phyloP scores from a whole-genome alignment of 2,113 vertebrate genomes.

The Hydrolagus affinis region DNA sequence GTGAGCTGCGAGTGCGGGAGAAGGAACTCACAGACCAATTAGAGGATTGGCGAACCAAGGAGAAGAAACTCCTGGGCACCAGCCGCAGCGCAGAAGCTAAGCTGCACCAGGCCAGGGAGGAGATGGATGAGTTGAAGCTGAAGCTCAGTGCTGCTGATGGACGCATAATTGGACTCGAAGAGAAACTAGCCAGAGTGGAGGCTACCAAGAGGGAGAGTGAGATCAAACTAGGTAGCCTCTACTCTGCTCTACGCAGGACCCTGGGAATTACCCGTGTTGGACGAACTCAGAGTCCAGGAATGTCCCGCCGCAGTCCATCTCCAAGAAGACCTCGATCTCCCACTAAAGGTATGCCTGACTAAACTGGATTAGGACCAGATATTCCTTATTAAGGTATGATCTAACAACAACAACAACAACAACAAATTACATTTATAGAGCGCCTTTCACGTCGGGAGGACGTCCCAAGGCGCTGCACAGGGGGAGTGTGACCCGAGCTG shows the following conservation, averaged over 20 bases:
- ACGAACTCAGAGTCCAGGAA: slow-evolving; percentile 35
- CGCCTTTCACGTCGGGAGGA: too few relatives aligned
- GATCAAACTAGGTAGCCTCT: slow-evolving; percentile 49
- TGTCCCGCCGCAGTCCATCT: slow-evolving; percentile 41
- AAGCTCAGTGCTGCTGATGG: slow-evolving; percentile 45
- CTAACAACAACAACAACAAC: too few relatives aligned
- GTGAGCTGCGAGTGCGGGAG: slow-evolving; percentile 38
- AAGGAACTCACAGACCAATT: slow-evolving; percentile 46
- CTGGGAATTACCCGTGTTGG: slow-evolving; percentile 44
- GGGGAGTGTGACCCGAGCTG: too few relatives aligned
- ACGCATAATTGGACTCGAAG: slow-evolving; percentile 46
- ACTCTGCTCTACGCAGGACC: slow-evolving; percentile 49
- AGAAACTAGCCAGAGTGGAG: slow-evolving; percentile 51
- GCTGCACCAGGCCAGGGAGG: slow-evolving; percentile 36
- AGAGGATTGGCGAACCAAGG: slow-evolving; percentile 37
- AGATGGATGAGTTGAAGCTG: slow-evolving; percentile 42
- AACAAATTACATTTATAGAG: too few relatives aligned
- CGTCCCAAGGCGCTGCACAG: too few relatives aligned
- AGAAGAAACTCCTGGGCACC: slow-evolving; percentile 35
- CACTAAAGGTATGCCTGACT: slow-evolving; percentile 50
- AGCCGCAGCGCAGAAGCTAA: slow-evolving; percentile 34
- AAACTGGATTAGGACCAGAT: too few relatives aligned
- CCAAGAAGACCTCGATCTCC: slow-evolving; percentile 45
- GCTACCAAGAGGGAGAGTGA: slow-evolving; percentile 44
- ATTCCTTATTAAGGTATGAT: too few relatives aligned